Conservation (phyloP, 2,797 vertebrate species). For the Chaetodon trifasciatus region DNA sequence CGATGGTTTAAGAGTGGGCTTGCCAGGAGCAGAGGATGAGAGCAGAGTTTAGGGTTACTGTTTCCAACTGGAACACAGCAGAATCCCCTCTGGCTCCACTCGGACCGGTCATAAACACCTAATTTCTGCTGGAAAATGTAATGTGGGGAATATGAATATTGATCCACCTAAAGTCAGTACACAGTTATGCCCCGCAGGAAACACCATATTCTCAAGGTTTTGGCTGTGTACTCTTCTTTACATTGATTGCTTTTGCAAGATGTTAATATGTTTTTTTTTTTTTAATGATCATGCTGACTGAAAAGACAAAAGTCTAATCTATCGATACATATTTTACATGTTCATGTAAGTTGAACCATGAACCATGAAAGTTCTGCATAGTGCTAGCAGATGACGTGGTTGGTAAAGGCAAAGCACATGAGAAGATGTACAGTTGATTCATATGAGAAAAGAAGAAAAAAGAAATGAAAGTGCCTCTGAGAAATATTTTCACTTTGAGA, state of each 20-base stretch:
- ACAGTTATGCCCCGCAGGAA: not conserved
- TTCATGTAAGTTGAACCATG: not conserved
- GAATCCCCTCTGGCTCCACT: constrained; percentile 32
- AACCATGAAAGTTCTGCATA: not conserved
- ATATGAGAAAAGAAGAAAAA: not conserved
- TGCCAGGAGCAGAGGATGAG: constrained; percentile 33
- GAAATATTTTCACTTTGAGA: not conserved
- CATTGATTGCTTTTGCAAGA: not conserved
- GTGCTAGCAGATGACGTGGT: not conserved
- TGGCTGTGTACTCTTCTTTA: not conserved
- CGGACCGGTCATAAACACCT: constrained; percentile 76
- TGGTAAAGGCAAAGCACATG: not conserved
- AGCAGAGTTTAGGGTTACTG: constrained; percentile 81
- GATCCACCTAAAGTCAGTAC: not conserved
- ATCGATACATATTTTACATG: not conserved
- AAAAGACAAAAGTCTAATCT: not conserved
- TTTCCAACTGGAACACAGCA: constrained; percentile 80
- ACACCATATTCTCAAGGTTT: not conserved
- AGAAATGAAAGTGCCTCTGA: not conserved
- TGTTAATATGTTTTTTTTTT: not conserved
- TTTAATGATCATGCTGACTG: not conserved
- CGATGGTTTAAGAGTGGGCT: constrained; percentile 43
- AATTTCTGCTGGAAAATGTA: constrained; percentile 69
- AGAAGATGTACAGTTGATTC: not conserved
- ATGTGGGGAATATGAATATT: constrained; percentile 15